Conservation (phyloP, 2,888 invertebrate genomes). For the Cephus nigrinus region DNA sequence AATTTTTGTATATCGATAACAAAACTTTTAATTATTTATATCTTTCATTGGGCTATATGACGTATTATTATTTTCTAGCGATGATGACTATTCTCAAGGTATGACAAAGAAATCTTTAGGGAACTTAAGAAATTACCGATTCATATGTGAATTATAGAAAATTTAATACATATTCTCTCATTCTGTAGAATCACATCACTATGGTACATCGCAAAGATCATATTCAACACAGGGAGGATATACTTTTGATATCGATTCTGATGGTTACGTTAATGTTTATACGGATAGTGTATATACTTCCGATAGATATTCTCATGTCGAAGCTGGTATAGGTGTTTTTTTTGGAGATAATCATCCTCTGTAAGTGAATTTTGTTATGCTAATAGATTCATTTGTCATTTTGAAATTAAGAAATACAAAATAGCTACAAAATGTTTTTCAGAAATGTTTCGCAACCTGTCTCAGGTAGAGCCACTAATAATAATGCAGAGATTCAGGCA, state of each 20-base stretch:
- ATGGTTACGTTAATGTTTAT: constrained; percentile 77
- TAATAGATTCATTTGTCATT: neutral
- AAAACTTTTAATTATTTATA: neutral
- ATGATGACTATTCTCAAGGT: neutral
- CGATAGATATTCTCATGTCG: constrained; percentile 82
- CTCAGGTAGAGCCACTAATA: constrained; percentile 88
- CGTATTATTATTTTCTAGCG: neutral
- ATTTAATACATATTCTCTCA: neutral
- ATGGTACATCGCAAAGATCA: neutral
- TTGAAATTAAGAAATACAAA: neutral
- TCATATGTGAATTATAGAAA: constrained; percentile 4
- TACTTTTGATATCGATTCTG: constrained; percentile 67
- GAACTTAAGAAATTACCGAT: neutral
- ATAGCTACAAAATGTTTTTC: constrained; percentile 35
- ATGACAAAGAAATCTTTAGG: neutral
- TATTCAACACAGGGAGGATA: constrained; percentile 28
- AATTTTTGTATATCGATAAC: neutral
- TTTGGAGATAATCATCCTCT: constrained; percentile 82
- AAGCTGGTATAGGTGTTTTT: constrained; percentile 93
- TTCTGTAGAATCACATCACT: neutral
- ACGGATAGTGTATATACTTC: constrained; percentile 93
- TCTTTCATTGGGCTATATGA: neutral
- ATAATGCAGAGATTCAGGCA: constrained; percentile 96
- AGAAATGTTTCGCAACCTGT: constrained; percentile 85
- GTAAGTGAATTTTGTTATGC: constrained; percentile 58